Evolutionary conservation across 2,888 invertebrate genomes (phyloP), one percentile per base, ranked within the genome.

Genomic region (Drosophila subquinaria): DNA sequence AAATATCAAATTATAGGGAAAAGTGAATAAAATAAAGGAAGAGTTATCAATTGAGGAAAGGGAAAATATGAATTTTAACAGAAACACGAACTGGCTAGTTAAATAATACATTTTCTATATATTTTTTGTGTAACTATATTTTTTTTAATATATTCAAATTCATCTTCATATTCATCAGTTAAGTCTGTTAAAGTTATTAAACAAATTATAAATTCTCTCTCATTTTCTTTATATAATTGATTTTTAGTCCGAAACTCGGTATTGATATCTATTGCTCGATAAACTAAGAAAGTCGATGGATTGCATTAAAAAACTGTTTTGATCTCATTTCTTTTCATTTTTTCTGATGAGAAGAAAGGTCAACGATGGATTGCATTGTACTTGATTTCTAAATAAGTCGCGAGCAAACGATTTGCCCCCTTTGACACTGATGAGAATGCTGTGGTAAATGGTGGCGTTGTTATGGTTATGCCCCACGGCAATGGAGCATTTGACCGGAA

Each of bases 381-480:
- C 61, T 66, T 61, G 66, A 74, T 67, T 69, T 79, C 30, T 38
- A 55, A 74, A 61, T 45, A 57, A 4, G 48, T 36, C 15, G 43
- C 40, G 52, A 53, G 60, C 51, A 68, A 81, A 73, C 30, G 69
- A 47, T 72, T 71, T 70, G 55, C 35, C 45, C 55, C 45, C 5
- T 36, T 63, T 61, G 57, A 67, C 35, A 42, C 47, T 59, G 59
- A 47, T 45, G 59, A 57, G 13, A 79, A 65, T 71, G 74, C 73
- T 56, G 64, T 36, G 61, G 55, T 48, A 23, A n/a, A 60, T 76
- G 69, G 62, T 57, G 59, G 63, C 67, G 71, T 88, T 80, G 89
- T 84, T 87, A 86, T 86, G 89, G 85, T 88, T 86, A 84, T 89
- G 86, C 85, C 89, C 79, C 50, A 68, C 78, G 81, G 88, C 81